These are phyloP conservation scores for Rhincodon typus DNA, from an alignment of 2,797 vertebrate genomes.

Conservation along the genomic window DNA sequence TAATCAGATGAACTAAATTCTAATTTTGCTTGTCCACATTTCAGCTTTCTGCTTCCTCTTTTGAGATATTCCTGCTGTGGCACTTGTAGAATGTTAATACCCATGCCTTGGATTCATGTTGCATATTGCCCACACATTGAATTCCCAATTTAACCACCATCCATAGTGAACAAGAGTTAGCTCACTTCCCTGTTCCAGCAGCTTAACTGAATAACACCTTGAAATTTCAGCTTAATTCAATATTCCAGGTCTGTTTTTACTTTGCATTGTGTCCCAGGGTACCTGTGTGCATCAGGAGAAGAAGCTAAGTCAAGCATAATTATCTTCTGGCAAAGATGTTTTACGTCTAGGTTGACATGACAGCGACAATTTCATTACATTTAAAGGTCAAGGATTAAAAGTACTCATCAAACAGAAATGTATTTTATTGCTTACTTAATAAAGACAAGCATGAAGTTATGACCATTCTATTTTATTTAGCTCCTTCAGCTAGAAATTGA, in stretches of 20 bases:
- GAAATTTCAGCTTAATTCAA: background rate
- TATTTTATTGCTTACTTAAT: background rate
- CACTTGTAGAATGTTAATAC: no score
- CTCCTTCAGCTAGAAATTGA: background rate
- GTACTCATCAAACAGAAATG: constrained; percentile 1
- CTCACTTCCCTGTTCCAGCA: background rate
- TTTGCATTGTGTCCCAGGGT: background rate
- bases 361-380: background rate
- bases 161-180: background rate
- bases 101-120: background rate
- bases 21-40: background rate
- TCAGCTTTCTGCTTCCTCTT: background rate
- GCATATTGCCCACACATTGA: background rate
- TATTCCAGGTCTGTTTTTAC: background rate
- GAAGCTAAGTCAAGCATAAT: background rate
- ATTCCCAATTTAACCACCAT: background rate
- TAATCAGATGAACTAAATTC: background rate
- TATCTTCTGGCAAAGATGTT: background rate
- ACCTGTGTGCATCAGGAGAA: background rate
- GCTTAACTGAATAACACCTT: no score
- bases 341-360: background rate
- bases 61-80: background rate
- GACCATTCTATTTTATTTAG: background rate
- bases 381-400: constrained; percentile 22
- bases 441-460: constrained; percentile 9